phyloP scores from a whole-genome alignment of 2,797 vertebrate genomes.

The Anguilla obscura region DNA sequence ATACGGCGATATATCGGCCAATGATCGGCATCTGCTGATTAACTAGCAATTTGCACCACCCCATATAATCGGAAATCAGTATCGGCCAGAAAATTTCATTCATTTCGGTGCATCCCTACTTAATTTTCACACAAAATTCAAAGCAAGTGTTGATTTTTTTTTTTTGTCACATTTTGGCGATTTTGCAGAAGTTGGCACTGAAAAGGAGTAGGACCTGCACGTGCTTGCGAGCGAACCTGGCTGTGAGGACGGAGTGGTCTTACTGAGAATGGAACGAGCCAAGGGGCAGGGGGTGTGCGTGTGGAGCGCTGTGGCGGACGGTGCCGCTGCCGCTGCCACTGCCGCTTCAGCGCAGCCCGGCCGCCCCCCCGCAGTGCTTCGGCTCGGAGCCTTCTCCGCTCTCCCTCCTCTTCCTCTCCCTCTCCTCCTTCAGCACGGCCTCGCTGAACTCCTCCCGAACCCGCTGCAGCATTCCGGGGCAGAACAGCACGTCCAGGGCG shows the following conservation, averaged over 20 bases:
- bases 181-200: too few species aligned
- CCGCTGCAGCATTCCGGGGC: slow-evolving; percentile 72
- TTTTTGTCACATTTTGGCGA: too few species aligned
- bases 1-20: too few species aligned
- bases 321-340: not conserved
- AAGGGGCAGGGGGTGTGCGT: not conserved
- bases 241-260: not conserved
- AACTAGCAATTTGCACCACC: too few species aligned
- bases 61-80: too few species aligned
- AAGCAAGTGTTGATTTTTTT: too few species aligned
- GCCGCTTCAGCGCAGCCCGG: slow-evolving; percentile 43
- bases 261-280: not conserved
- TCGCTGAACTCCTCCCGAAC: slow-evolving; percentile 76
- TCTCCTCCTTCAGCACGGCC: slow-evolving; percentile 69
- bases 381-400: slow-evolving; percentile 41
- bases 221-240: not conserved
- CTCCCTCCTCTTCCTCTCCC: slow-evolving; percentile 48
- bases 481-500: slow-evolving; percentile 83
- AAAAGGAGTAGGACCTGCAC: not conserved
- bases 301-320: not conserved
- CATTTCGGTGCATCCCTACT: too few species aligned
- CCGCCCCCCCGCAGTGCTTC: slow-evolving; percentile 34
- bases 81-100: too few species aligned
- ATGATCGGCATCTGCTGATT: too few species aligned
- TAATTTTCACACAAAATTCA: too few species aligned